These are phyloP conservation scores for Amazona vittata DNA, from an alignment of 2,113 vertebrate genomes.

Conservation along the genomic window DNA sequence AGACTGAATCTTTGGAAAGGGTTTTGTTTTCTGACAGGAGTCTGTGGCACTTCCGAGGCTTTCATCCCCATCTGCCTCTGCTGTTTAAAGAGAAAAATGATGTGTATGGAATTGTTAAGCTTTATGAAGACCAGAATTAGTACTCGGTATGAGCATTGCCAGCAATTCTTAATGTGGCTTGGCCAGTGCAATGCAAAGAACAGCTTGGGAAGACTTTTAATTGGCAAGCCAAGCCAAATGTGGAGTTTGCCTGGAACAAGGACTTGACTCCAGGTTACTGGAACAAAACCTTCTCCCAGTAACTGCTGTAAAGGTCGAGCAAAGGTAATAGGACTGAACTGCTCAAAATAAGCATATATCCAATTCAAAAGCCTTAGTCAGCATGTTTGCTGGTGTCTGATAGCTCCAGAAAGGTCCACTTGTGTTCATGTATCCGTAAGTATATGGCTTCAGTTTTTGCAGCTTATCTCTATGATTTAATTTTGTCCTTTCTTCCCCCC, in stretches of 20 bases:
- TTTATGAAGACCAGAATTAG: not conserved
- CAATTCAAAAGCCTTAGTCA: not conserved
- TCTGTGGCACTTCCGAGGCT: not conserved
- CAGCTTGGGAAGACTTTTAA: not conserved
- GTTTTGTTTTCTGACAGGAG: not conserved
- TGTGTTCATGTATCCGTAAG: accelerated
- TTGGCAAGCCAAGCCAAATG: not conserved
- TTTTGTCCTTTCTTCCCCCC: not conserved
- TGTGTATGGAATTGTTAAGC: not conserved
- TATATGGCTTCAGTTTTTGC: not conserved
- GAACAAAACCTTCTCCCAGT: not conserved
- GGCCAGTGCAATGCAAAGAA: not conserved
- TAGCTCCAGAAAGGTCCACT: not conserved
- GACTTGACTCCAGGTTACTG: not conserved
- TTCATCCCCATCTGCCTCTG: not conserved
- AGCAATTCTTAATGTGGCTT: not conserved
- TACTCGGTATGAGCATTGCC: not conserved
- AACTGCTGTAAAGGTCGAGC: not conserved
- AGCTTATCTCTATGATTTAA: not conserved
- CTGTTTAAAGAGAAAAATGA: not conserved
- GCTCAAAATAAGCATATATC: not conserved
- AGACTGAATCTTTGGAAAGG: not conserved
- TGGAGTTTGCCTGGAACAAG: not conserved
- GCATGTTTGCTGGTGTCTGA: not conserved
- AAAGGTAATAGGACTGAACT: not conserved